These are phyloP conservation scores for Catharus bicknelli DNA, from an alignment of 2,113 vertebrate genomes.

Conservation along the genomic window DNA sequence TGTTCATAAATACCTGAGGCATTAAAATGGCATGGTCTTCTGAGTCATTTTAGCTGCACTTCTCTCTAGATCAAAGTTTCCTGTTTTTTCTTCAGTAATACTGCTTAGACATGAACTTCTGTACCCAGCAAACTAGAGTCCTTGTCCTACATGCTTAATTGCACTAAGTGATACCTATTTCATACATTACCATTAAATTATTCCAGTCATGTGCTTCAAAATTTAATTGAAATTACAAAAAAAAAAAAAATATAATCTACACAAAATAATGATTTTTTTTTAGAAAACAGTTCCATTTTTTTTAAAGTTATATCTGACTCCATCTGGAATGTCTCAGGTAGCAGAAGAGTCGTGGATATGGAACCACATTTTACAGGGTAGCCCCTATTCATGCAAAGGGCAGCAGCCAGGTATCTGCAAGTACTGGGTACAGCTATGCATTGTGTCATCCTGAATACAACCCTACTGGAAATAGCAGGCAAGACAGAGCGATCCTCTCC, in stretches of 20 bases:
- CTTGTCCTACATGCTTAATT: not conserved
- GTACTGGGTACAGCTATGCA: accelerated
- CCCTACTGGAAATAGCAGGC: not conserved
- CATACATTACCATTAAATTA: not conserved
- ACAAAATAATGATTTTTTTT: not conserved
- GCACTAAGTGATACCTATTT: not conserved
- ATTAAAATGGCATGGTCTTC: not conserved
- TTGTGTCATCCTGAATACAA: not conserved
- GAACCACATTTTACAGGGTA: not conserved
- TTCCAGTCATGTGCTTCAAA: not conserved
- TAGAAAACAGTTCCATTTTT: not conserved
- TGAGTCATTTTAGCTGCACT: not conserved
- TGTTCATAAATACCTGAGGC: not conserved
- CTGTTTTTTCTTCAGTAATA: not conserved
- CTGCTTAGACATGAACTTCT: not conserved
- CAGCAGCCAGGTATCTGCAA: not conserved
- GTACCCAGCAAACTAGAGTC: not conserved
- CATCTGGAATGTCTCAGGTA: not conserved
- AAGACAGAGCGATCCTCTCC: not conserved
- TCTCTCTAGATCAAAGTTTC: not conserved
- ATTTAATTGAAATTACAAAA: not conserved
- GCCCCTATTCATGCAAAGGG: not conserved
- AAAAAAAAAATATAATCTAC: not conserved
- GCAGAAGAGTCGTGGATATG: not conserved
- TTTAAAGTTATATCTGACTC: not conserved